Base-by-base conservation (phyloP, 1,140 invertebrate species). In the Onthophagus taurus region DNA sequence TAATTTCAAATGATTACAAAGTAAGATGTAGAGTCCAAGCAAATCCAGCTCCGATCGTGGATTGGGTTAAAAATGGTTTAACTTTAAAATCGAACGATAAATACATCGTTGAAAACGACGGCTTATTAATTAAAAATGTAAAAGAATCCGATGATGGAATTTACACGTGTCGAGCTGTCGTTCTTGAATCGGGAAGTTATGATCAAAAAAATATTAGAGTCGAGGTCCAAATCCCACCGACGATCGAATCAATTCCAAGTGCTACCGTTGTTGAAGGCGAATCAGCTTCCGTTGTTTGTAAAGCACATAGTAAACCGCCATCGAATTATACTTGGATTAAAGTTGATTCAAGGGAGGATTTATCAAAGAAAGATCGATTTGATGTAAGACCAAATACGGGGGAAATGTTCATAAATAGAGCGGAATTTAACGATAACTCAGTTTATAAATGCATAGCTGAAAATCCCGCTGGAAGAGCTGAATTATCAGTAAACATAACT, bases 11-110 rank as follows among this genome's bases (percentile, higher is more conserved):
- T 41, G 76, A 86, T 48, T 88, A 80, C 55, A 77, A 77, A 63
- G 77, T 94, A 6, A 78, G 76, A 58, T 96, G 92, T 56, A 75
- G 83, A 63, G 89, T 93, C 0, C 78, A 75, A 35, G 87, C 89
- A 1, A 81, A 83, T 62, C 91, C 91, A 11, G 69, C 83, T 18
- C 86, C 91, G 0, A 73, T 72, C 9, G 78, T 94, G 9, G 83
- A 86, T 58, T 94, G 89, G 90, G 71, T 79, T 31, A 81, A 81
- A 60, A 81, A 90, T 61, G 80, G 77, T n/a, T 24, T 52, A 72
- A 70, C 75, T 76, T 35, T 61, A 64, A 45, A 75, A 72, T 38
- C 76, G 47, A 76, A 78, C 24, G 23, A 17, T 41, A 76, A 80
- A 53, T 89, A 86, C 51, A 72, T 87, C 7, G 75, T 85, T 38